Evolutionary conservation across 2,888 invertebrate genomes (phyloP), one percentile per base, ranked within the genome.

Genomic region (Coecobrya sp.): DNA sequence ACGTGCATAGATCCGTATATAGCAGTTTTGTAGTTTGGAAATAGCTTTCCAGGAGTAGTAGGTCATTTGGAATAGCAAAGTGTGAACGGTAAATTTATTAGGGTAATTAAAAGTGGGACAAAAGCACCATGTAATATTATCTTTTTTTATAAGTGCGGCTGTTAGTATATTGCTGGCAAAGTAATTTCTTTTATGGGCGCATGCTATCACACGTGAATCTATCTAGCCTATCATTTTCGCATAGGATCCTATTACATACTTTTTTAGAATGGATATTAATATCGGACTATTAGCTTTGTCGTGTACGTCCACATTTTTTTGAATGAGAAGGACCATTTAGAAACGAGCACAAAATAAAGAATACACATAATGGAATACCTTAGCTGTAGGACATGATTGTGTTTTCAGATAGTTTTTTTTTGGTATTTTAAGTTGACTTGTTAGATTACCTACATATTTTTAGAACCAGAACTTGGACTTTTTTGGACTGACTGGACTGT

Each of bases 21-120:
- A 36, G 25, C 45, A 49, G 13, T 19, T 42, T n/a, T 19, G 19
- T 11, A 65, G 65, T 65, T 27, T 65, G 65, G 27, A 65, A 65
- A 65, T 65, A 65, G 65, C 27, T 25, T 65, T 86, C 70, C 70
- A 70, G 85, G 68, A n/a, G n/a, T n/a, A n/a, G 7, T 36, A 36
- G 36, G 36, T 86, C 85, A 70, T 86, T 86, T 70, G 27, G 49
- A 79, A 22, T 65, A 11, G 25, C 19, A 36, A 59, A 82, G 86
- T 86, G 86, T 76, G 86, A 55, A 62, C 16, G 86, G 16, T 55
- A 86, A 86, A 86, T 86, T 86, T 86, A 86, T 86, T 73, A 59
- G n/a, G 86, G 65, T 36, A 76, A 86, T 73, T 86, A 86, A 86
- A 52, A 70, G 49, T 16, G n/a, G 42, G 52, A 52, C 65, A 65